Base-by-base conservation (phyloP, 2,113 vertebrate genomes). In the Aldabrachelys gigantea region DNA sequence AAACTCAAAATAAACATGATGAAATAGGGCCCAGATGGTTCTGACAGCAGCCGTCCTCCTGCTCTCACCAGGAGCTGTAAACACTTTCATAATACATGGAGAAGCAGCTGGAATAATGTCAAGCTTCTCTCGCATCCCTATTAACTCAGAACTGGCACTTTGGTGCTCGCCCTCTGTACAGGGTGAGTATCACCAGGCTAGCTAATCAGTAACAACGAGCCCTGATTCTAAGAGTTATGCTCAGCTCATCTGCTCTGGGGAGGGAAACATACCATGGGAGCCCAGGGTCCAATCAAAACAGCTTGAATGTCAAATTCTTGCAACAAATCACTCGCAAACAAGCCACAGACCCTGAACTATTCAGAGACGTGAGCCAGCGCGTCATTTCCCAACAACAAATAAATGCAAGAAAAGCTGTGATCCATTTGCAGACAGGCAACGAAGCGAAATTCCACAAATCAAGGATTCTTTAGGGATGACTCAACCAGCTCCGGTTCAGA, bases 151-250 rank as follows among this genome's bases (percentile, higher is more conserved):
- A n/a, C 49, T 49, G 86, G 44, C 6, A 27, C 31, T 49, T 5
- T 25, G 49, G 54, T 65, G 50, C 80, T 53, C 21, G 19, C 50
- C 80, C 41, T 24, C 22, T 44, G 52, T 8, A 38, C 31, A 38
- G 35, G 72, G 57, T 0, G 1, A 53, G 10, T 1, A 6, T 49
- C 59, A 56, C 13, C 22, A 49, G n/a, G 24, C 24, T 75, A 53
- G 49, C 3, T 5, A 3, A 41, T n/a, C 53, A 0, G 0, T 56
- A 52, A 17, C 5, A 6, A 44, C 22, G 14, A 12, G 27, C 13
- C 80, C 80, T 25, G 52, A 21, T 38, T 22, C 22, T 10, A 52
- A 79, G 44, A 25, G 76, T 38, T n/a, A 38, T 8, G 29, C 57
- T 62, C 57, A 29, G 19, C 72, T 41, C 38, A 11, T 41, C 38